Base-by-base conservation (phyloP, 2,113 vertebrate species). In the Sclerurus mexicanus region DNA sequence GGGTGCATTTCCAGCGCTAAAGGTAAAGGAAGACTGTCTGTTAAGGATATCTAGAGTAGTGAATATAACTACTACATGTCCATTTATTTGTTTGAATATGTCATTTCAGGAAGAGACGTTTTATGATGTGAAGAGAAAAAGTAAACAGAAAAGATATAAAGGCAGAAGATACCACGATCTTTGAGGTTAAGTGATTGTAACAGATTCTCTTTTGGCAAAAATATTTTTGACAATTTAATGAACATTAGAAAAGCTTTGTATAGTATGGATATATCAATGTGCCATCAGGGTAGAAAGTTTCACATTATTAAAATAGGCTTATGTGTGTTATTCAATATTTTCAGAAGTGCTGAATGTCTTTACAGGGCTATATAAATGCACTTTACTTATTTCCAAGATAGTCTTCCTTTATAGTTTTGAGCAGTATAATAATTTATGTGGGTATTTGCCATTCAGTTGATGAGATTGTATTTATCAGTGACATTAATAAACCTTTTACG, bases 371-470 rank as follows among this genome's bases (percentile, higher is more conserved):
- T 90, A 77, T 76, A 95, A 95, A 95, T 67, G 96, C 96, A 98
- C 95, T 97, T 96, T 92, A 90, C 71, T 93, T 71, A 93, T 96
- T 97, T 96, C 71, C 80, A 95, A 95, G 96, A 90, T 92, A 91
- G 90, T 96, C 97, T 97, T 95, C 91, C 97, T 97, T 96, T 96
- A 87, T 95, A 82, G 82, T 92, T 92, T 89, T 60, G 71, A 93
- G 64, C 46, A 93, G 85, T 47, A 81, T 58, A 82, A 94, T 89
- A 94, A 96, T 77, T 93, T 95, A 86, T 82, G 84, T 91, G 94
- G 88, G 27, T 85, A 85, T 62, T 33, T 79, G 66, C 27, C 52
- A 73, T 91, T 95, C 81, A 75, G 87, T 69, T 69, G 77, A 93
- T 92, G 81, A 93, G 81, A 53, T 33, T 85, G 82, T 59, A 78